A percentile compares a stretch with the other conserved stretches of the same genome.
These are phyloP conservation scores for Patiria miniata DNA, from an alignment of 35 echinoderm and acorn worm species.

Conservation along the genomic window DNA sequence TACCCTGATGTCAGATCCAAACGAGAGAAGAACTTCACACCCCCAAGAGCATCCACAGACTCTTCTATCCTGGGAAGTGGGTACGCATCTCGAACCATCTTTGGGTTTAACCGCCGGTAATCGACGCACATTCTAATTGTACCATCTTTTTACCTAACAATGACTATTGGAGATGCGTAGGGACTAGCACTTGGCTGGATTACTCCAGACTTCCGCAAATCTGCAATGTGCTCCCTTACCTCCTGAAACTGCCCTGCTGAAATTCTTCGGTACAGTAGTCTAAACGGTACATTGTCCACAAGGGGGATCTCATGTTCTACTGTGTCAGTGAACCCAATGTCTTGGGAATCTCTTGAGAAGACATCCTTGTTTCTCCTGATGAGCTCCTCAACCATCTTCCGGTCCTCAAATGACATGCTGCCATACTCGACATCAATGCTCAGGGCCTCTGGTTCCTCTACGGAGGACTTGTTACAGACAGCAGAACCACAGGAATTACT, in stretches of 20 bases:
- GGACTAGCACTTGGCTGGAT: constrained; percentile 1
- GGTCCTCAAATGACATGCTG: neutral
- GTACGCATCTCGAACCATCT: no score
- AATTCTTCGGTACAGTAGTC: constrained; percentile 16
- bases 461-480: neutral
- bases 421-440: neutral
- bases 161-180: no score
- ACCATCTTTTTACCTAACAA: constrained; percentile 43
- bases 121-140: constrained; percentile 58
- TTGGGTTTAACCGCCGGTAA: constrained; percentile 48
- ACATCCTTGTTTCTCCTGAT: neutral
- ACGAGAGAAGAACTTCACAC: constrained; percentile 45
- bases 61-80: constrained; percentile 63
- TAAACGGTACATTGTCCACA: constrained; percentile 21
- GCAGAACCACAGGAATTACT: neutral
- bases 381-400: neutral
- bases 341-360: neutral
- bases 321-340: constrained; percentile 27
- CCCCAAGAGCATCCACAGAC: constrained; percentile 47
- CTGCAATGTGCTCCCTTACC: constrained; percentile 24
- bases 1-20: constrained; percentile 47
- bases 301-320: constrained; percentile 36
- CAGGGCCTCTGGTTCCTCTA: neutral
- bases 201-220: constrained; percentile 28
- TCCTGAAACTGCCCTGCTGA: constrained; percentile 31